Conservation (phyloP, 2,797 vertebrate genomes). For the Poecilia gillii region DNA sequence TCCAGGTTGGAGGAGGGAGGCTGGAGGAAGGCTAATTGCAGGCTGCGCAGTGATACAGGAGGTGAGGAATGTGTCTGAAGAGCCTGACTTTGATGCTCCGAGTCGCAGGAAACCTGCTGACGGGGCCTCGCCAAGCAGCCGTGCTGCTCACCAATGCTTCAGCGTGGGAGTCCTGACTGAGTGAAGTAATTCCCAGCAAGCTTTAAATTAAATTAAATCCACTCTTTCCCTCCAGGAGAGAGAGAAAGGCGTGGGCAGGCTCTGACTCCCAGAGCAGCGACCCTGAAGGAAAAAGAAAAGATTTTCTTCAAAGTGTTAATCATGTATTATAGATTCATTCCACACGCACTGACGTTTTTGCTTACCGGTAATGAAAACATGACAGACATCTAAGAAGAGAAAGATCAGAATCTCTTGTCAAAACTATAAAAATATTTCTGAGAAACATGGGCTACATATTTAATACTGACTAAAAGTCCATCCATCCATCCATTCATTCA, state of each 20-base stretch:
- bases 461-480: no score
- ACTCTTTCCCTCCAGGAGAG: neutral
- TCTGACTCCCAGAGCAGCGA: neutral
- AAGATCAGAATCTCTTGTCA: no score
- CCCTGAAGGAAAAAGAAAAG: no score
- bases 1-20: constrained; percentile 35
- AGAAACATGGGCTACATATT: no score
- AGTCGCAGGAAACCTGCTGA: constrained; percentile 36
- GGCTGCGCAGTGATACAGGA: constrained; percentile 68
- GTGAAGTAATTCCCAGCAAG: constrained; percentile 37
- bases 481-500: no score
- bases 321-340: no score
- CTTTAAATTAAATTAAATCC: constrained; percentile 2
- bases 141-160: constrained; percentile 12
- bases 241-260: neutral
- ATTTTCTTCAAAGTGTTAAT: no score
- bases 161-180: constrained; percentile 28
- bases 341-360: no score
- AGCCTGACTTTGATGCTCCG: constrained; percentile 45
- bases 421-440: no score
- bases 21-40: constrained; percentile 69
- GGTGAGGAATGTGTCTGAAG: constrained; percentile 70
- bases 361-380: no score
- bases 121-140: constrained; percentile 33
- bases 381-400: no score